phyloP scores from a whole-genome alignment of 92 coral and sea anemone genomes.

The Zoanthus sociatus region DNA sequence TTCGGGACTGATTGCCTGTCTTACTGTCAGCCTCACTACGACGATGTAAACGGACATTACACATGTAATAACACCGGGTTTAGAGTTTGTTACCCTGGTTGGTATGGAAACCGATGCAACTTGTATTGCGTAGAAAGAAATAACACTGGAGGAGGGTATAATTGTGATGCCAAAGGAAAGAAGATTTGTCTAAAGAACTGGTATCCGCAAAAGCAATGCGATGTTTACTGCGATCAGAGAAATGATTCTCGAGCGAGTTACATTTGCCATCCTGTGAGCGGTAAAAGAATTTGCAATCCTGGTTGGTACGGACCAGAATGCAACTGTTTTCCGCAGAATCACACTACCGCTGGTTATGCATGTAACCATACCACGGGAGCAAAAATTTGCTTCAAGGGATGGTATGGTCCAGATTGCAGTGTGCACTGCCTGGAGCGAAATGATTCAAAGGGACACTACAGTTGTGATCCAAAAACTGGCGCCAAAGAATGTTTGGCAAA shows the following conservation, averaged over 20 bases:
- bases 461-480: slow-evolving; percentile 65
- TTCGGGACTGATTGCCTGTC: slow-evolving; percentile 55
- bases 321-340: slow-evolving; percentile 77
- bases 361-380: slow-evolving; percentile 79
- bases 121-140: slow-evolving; percentile 64
- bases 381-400: slow-evolving; percentile 66
- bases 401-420: slow-evolving; percentile 64
- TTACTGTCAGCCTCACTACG: slow-evolving; percentile 56
- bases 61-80: slow-evolving; percentile 57
- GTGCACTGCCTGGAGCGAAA: slow-evolving; percentile 57
- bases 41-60: slow-evolving; percentile 60
- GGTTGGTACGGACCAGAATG: slow-evolving; percentile 90
- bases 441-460: slow-evolving; percentile 62
- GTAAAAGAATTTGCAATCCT: slow-evolving; percentile 60
- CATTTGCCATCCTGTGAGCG: slow-evolving; percentile 50
- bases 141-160: slow-evolving; percentile 65
- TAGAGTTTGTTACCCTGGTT: slow-evolving; percentile 65
- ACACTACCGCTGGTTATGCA: slow-evolving; percentile 62
- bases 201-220: slow-evolving; percentile 52
- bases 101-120: slow-evolving; percentile 79
- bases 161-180: slow-evolving; percentile 40
- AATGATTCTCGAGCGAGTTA: slow-evolving; percentile 68
- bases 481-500: slow-evolving; percentile 69
- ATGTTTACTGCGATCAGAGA: slow-evolving; percentile 48
- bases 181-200: slow-evolving; percentile 56